Percentiles rank a stretch among this genome's conserved stretches.
phyloP scores from a whole-genome alignment of 2,113 vertebrate genomes.

The Rhinopomastus cyanomelas region DNA sequence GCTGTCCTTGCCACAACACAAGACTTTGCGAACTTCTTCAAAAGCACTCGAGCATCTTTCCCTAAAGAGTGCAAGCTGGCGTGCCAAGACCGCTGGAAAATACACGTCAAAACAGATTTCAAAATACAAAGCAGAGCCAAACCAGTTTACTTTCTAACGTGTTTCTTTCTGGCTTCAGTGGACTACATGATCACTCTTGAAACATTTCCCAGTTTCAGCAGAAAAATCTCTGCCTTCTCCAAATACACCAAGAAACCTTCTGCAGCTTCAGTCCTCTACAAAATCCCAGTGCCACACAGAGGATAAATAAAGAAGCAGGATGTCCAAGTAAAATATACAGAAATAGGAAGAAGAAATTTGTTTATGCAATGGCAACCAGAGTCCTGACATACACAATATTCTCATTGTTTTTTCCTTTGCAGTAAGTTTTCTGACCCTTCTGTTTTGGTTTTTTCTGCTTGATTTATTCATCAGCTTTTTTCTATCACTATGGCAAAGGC shows the following conservation, averaged over 20 bases:
- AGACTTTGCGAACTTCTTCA: not conserved
- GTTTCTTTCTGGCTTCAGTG: not conserved
- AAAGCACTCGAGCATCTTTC: not conserved
- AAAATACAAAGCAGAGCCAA: not conserved
- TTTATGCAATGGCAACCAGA: conserved; percentile 39
- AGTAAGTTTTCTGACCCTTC: conserved; percentile 43
- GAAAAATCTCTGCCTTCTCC: not conserved
- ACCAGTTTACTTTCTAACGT: not conserved
- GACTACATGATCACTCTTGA: not conserved
- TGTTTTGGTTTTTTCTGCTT: conserved; percentile 49
- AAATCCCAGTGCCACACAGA: conserved; percentile 28
- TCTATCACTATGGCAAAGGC: conserved; percentile 68
- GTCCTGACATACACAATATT: conserved; percentile 56
- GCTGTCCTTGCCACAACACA: not conserved
- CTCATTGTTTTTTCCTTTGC: conserved; percentile 45
- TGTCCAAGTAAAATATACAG: conserved; percentile 64
- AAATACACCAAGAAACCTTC: not conserved
- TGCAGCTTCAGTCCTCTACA: conserved; percentile 26
- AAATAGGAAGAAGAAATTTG: conserved; percentile 66
- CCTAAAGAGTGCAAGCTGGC: not conserved
- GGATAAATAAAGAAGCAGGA: conserved; percentile 70
- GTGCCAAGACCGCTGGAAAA: not conserved
- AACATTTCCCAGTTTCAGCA: not conserved
- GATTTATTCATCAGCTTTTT: conserved; percentile 57
- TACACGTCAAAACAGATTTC: not conserved